phyloP scores from a whole-genome alignment of 2,888 invertebrate species.

The Bugulina stolonifera region DNA sequence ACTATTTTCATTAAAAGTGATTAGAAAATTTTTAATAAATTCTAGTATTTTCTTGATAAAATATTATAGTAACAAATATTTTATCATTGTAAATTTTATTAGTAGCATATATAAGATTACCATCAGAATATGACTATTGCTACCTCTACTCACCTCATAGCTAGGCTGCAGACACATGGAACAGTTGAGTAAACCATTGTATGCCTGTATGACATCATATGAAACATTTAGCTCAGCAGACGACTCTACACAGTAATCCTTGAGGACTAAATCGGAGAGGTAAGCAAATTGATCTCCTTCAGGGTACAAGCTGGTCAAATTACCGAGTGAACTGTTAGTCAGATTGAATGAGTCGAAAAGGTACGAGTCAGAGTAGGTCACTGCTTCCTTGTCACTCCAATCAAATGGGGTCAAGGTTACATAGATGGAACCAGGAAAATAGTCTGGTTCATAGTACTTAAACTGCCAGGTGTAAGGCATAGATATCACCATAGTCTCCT shows the following conservation, averaged over 20 bases:
- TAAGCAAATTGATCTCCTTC: neutral
- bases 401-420: conserved; percentile 2
- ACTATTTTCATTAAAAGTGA: no score
- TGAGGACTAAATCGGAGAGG: neutral
- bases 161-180: conserved; percentile 2
- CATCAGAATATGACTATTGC: no score
- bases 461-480: conserved; percentile 7
- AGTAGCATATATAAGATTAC: no score
- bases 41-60: no score
- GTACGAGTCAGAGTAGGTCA: neutral
- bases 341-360: neutral
- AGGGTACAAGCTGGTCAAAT: neutral
- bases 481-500: neutral
- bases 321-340: neutral
- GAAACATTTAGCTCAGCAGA: neutral
- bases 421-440: neutral
- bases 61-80: no score
- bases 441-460: neutral
- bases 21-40: no score
- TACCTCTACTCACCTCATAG: conserved; percentile 1
- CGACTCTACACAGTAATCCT: neutral
- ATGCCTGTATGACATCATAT: neutral
- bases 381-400: neutral
- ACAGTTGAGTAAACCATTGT: neutral
- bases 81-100: no score